Conservation (phyloP, 2,888 invertebrate species). For the Flabesymbios commensalis region DNA sequence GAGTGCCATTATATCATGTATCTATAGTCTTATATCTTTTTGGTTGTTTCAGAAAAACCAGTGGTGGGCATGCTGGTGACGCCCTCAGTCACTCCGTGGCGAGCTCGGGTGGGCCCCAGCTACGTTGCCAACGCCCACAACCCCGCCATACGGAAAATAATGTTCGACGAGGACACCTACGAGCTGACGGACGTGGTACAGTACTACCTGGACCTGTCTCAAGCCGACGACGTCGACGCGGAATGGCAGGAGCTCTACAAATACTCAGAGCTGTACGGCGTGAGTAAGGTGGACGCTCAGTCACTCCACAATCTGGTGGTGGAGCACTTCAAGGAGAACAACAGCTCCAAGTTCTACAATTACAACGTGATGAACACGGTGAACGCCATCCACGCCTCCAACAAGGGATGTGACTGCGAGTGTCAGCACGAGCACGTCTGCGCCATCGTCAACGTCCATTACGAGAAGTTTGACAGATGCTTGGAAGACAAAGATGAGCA, state of each 20-base stretch:
- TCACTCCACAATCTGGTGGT: conserved; percentile 2
- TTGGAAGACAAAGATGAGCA: too few relatives aligned
- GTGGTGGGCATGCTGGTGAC: conserved; percentile 84
- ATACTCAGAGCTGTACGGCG: conserved; percentile 12
- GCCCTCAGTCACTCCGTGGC: conserved; percentile 85
- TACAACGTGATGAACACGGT: conserved; percentile 18
- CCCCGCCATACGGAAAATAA: conserved; percentile 10
- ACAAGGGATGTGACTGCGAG: conserved; percentile 9
- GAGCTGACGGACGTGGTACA: conserved; percentile 11
- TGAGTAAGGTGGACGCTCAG: conserved; percentile 7
- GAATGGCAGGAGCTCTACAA: conserved; percentile 11
- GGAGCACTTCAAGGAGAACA: background rate
- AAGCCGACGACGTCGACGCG: conserved; percentile 5
- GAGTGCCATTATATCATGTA: too few relatives aligned
- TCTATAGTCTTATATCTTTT: too few relatives aligned
- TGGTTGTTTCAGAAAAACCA: conserved; percentile 73
- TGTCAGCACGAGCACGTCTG: conserved; percentile 16
- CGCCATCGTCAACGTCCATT: conserved; percentile 13
- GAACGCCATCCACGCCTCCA: background rate
- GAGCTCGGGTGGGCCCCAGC: conserved; percentile 43
- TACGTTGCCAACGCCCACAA: background rate
- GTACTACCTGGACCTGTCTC: conserved; percentile 11
- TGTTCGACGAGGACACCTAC: background rate
- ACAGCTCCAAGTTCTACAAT: conserved; percentile 16
- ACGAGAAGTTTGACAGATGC: conserved; percentile 8